These are phyloP conservation scores for Rhagologus leucostigma DNA, from an alignment of 2,113 vertebrate species.

Conservation along the genomic window DNA sequence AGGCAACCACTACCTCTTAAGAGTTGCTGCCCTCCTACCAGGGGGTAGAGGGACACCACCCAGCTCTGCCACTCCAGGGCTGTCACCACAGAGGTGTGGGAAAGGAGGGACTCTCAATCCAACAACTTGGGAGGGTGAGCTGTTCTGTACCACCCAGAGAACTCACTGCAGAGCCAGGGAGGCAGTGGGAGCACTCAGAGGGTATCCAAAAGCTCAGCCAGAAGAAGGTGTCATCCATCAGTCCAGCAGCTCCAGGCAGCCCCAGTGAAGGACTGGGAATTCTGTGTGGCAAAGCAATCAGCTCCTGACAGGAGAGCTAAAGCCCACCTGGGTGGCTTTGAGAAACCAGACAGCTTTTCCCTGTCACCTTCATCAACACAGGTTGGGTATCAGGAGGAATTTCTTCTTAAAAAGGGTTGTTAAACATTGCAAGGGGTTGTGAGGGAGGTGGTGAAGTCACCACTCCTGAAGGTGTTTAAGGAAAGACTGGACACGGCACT, in stretches of 20 bases:
- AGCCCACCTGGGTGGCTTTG: not conserved
- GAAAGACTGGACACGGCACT: not conserved
- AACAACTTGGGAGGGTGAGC: not conserved
- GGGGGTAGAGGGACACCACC: not conserved
- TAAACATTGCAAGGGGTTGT: not conserved
- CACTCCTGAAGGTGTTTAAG: not conserved
- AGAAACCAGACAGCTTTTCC: not conserved
- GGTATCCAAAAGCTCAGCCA: not conserved
- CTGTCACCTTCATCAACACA: not conserved
- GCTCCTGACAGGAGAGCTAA: not conserved
- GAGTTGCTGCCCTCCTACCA: not conserved
- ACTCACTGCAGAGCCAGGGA: not conserved
- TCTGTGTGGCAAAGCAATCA: not conserved
- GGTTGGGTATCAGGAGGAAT: not conserved
- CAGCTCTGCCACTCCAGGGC: not conserved
- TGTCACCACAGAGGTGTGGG: not conserved
- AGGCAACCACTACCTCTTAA: not conserved
- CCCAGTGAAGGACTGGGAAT: not conserved
- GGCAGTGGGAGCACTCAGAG: rapidly evolving
- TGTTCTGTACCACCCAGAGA: not conserved
- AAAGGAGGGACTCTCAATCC: not conserved
- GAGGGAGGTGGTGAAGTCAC: not conserved
- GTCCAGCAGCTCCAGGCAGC: not conserved
- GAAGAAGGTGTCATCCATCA: not conserved
- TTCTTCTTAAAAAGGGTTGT: not conserved